Base-by-base conservation (phyloP, 1,140 invertebrate species). In the Drosophila albomicans region DNA sequence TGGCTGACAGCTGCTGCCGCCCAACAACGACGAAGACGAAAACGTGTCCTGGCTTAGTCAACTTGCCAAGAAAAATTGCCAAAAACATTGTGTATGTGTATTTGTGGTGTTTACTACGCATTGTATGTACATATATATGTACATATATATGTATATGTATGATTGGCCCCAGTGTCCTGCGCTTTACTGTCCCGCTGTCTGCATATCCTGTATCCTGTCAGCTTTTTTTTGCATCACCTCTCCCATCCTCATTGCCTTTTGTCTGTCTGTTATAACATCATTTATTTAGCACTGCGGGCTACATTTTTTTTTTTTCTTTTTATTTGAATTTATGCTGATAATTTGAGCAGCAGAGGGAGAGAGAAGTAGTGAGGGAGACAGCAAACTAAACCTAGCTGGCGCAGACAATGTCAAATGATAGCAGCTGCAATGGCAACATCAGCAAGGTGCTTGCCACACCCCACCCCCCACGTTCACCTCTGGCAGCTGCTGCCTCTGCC, bases 251-350 rank as follows among this genome's bases (percentile, higher is more conserved):
- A 56, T 7, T 41, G 38, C 46, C 46, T 67, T 52, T 72, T 71
- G 51, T 65, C 79, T 88, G 80, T 77, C 64, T 78, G 80, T 88
- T 88, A 88, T 89, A 88, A 88, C 84, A 88, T 88, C 84, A 88
- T 88, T 88, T 88, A 88, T 88, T 89, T 89, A 88, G 67, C 85
- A 89, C 62, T 76, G 70, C 62, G 67, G 67, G 51, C 68, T 43
- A 63, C 45, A 63, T 48, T 54, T 58, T 65, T 59, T 13, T 54
- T 54, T 20, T 43, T 11, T 43, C 49, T 20, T 88, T 88, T 84
- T 87, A 88, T 88, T 88, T 88, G 84, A 88, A 88, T 88, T 89
- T 88, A 88, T 88, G 85, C 81, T 89, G 85, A 86, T 89, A 90
- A 89, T 90, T 81, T 89, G 81, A 71, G 57, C 20, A 62, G 67